Base-by-base conservation (phyloP, 2,797 vertebrate species). In the Zenarchopterus dispar region DNA sequence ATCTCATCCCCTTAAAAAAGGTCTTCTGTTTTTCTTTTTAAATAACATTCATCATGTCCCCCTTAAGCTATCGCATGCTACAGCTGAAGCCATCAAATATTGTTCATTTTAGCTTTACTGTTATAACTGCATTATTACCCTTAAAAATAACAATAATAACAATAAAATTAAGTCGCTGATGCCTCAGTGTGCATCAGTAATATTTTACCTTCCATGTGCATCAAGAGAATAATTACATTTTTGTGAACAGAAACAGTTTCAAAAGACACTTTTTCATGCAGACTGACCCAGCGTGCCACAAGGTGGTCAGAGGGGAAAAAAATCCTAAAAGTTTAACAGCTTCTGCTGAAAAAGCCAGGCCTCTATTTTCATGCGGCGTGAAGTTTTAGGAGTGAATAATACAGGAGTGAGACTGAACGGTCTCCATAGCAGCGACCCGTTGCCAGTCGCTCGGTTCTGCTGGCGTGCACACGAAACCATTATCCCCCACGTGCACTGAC, bases 341-440 rank as follows among this genome's bases (percentile, higher is more conserved):
- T 70, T 68, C 36, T 49, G 22, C 36, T 39, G 15, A 15, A 5
- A 15, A 39, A 8, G 7, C 4, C 4, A 56, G 50, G 71, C 0
- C 9, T n/a, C 48, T 36, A 9, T 59, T 36, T 19, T 46, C 17
- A 6, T 24, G 19, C 17, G 44, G 23, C 1, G 49, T 56, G 48
- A 67, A 22, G 55, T 61, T 55, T 21, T 17, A 17, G 13, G n/a
- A 39, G 24, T 31, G 63, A 59, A 21, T 2, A 48, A 53, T 39
- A 47, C 16, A 53, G 23, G 66, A 1, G 0, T 23, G n/a, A 16
- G 24, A 21, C 26, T 39, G 36, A n/a, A 16, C 33, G n/a, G 19
- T 73, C 22, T 61, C 43, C 52, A 67, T n/a, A 48, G 19, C 50
- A 61, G 56, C 49, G 44, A 16, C 13, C 36, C 5, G 13, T 26